Evolutionary conservation across 2,113 vertebrate genomes (phyloP), one percentile per base, ranked within the genome.

Genomic region (Gadus chalcogrammus): DNA sequence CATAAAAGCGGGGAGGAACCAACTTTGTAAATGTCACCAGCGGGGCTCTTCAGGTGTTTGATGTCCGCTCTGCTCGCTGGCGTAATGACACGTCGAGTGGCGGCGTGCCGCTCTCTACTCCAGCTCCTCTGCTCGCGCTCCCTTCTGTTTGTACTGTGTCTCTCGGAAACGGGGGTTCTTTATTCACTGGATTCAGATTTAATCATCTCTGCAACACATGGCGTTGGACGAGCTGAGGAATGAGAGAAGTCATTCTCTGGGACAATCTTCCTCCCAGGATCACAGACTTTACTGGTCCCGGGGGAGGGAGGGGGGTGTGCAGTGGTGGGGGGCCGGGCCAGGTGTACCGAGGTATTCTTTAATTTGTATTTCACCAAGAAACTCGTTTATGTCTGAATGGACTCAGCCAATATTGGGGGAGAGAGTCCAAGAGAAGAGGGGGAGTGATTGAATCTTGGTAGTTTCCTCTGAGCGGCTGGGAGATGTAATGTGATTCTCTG

Each of bases 1-100:
- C 89, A 91, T 91, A 86, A 88, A 90, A 92, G 84, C 31, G 2
- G 18, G 71, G n/a, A 76, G 82, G 87, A 82, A 86, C 69, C 85
- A 91, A 84, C 85, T 86, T 88, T 88, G 78, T 86, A 90, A 90
- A 92, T 91, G 88, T 88, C 88, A 90, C 83, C 65, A 64, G 79
- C 68, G 86, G 82, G 85, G 82, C 83, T 87, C 80, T 81, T 88
- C 76, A 78, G 61, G 73, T 76, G 70, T 90, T 88, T 88, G 87
- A 90, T 85, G 84, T 82, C 75, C 70, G 61, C 82, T 87, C 90
- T 80, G 79, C 71, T 69, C 80, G 85, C 82, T 83, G 80, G 81
- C 76, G 68, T 85, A 80, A 87, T 90, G 84, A 89, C 75, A 85
- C 72, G 82, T 79, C 69, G 80, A 81, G 84, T 82, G 72, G 80